These are phyloP conservation scores for Hemicentrotus pulcherrimus DNA, from an alignment of 35 echinoderm and acorn worm genomes.

Conservation along the genomic window DNA sequence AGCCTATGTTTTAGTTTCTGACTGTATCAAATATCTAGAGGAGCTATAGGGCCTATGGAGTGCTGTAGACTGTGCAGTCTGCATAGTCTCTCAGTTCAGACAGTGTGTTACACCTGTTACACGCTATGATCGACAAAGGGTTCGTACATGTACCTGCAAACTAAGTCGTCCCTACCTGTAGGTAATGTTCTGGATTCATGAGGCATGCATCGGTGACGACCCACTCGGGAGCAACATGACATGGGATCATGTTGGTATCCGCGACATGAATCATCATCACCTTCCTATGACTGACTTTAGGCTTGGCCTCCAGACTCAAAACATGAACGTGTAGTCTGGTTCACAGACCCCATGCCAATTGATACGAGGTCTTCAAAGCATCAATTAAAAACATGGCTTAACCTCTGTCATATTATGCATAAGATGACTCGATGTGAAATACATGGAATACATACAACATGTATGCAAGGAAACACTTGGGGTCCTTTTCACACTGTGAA, in stretches of 20 bases:
- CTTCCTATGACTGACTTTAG: background rate
- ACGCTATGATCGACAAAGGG: background rate
- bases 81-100: too few relatives aligned
- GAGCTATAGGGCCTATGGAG: too few relatives aligned
- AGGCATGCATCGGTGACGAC: background rate
- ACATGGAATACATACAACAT: too few relatives aligned
- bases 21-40: too few relatives aligned
- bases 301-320: background rate
- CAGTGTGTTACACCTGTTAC: too few relatives aligned
- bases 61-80: too few relatives aligned
- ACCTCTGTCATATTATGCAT: too few relatives aligned
- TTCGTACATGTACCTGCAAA: background rate
- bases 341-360: background rate
- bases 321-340: background rate
- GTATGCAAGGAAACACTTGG: too few relatives aligned
- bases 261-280: constrained; percentile 1
- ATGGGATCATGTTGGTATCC: background rate
- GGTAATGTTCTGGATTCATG: background rate
- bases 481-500: too few relatives aligned
- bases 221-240: background rate
- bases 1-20: too few relatives aligned
- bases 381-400: too few relatives aligned
- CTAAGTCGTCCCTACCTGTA: background rate
- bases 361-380: background rate
- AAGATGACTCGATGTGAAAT: too few relatives aligned